Conservation (phyloP, 2,113 vertebrate species). For the Petaurus breviceps region DNA sequence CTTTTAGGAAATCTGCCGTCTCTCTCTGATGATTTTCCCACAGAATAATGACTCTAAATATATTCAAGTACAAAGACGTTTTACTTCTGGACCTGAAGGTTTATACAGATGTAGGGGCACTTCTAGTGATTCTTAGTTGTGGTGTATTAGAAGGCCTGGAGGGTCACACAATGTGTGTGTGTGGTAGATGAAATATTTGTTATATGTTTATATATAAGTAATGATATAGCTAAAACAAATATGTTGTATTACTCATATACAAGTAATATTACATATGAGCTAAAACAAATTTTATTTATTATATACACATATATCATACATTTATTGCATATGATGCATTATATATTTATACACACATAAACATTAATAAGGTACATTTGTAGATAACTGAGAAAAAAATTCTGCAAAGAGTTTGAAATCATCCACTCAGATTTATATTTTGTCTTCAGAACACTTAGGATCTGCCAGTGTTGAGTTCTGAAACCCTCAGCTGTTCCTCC, state of each 20-base stretch:
- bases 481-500: neutral
- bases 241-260: neutral
- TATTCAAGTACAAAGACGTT: constrained; percentile 16
- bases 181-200: neutral
- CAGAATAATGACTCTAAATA: neutral
- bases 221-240: neutral
- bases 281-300: neutral
- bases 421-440: constrained; percentile 25
- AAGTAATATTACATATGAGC: neutral
- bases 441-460: constrained; percentile 22
- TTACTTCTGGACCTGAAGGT: constrained; percentile 36
- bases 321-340: neutral
- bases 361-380: constrained; percentile 21
- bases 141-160: neutral
- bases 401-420: neutral
- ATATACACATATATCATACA: neutral
- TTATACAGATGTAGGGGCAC: neutral
- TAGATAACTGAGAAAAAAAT: constrained; percentile 26
- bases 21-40: neutral
- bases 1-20: neutral
- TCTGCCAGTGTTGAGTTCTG: neutral
- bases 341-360: neutral
- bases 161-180: neutral
- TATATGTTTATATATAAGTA: neutral
- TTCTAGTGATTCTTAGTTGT: constrained; percentile 13